These are phyloP conservation scores for Probaryconus sp. DNA, from an alignment of 1,140 invertebrate genomes.

Conservation along the genomic window DNA sequence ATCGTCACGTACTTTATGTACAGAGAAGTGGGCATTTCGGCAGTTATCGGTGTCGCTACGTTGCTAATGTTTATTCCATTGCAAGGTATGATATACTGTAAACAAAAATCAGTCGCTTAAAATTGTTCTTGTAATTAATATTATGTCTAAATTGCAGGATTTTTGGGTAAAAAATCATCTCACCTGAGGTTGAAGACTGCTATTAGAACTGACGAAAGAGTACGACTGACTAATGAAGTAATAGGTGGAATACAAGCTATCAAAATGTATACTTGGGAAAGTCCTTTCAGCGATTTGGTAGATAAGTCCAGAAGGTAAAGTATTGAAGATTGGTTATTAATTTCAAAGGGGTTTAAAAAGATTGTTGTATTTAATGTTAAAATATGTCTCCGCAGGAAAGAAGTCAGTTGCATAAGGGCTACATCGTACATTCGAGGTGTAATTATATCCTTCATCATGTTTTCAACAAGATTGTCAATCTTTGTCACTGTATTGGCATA, in stretches of 20 bases:
- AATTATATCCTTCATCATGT: constrained; percentile 83
- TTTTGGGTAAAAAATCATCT: constrained; percentile 84
- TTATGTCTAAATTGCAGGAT: constrained; percentile 76
- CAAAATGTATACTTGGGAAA: constrained; percentile 96
- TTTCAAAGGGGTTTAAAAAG: too few relatives aligned
- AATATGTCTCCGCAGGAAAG: constrained; percentile 76
- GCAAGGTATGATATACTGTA: constrained; percentile 82
- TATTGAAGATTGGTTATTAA: too few relatives aligned
- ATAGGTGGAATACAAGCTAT: constrained; percentile 88
- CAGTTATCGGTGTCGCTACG: constrained; percentile 87
- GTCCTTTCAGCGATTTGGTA: constrained; percentile 86
- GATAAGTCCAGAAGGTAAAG: constrained; percentile 76
- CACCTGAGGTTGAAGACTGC: constrained; percentile 80
- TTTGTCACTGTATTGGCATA: constrained; percentile 89
- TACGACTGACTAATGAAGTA: constrained; percentile 91
- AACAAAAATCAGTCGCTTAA: background rate
- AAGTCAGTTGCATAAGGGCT: constrained; percentile 83
- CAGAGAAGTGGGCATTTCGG: constrained; percentile 83
- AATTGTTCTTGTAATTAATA: background rate
- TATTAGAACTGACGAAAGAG: constrained; percentile 87
- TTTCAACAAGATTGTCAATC: constrained; percentile 87
- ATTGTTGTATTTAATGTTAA: background rate
- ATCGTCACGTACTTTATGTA: constrained; percentile 88
- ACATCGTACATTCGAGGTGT: constrained; percentile 84
- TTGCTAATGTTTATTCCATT: constrained; percentile 90